Evolutionary conservation across 2,113 vertebrate species (phyloP).

Genomic region (Vidua macroura): DNA sequence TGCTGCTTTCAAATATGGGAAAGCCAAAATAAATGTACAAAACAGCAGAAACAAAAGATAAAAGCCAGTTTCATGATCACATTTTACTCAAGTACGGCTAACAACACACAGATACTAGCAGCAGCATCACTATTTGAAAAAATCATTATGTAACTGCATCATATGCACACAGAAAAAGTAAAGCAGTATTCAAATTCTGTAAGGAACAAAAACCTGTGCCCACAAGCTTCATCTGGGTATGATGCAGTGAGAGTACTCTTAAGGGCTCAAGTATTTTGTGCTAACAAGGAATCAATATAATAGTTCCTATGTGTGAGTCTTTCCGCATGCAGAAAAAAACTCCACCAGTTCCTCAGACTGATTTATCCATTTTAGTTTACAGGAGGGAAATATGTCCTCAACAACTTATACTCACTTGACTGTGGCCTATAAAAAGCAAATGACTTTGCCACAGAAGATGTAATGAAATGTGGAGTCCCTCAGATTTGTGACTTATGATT

Average conservation of each 20-base stretch:
- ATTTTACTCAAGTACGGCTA: background rate
- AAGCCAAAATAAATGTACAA: background rate
- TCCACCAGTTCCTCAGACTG: background rate
- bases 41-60: background rate
- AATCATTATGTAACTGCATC: background rate
- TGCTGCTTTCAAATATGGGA: background rate
- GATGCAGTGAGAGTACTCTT: background rate
- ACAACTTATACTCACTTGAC: background rate
- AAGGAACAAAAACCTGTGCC: background rate
- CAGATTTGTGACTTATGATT: background rate
- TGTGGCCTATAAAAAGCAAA: background rate
- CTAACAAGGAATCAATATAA: background rate
- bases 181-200: background rate
- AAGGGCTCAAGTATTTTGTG: background rate
- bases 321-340: background rate
- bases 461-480: background rate
- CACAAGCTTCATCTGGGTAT: background rate
- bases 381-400: background rate
- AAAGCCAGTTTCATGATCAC: background rate
- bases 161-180: background rate
- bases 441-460: background rate
- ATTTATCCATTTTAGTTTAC: background rate
- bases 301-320: background rate
- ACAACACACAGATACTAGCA: background rate
- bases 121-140: background rate